Percentiles rank a stretch among this genome's conserved stretches.
Evolutionary conservation across 2,113 vertebrate species (phyloP).

Genomic region (Calonectris borealis): DNA sequence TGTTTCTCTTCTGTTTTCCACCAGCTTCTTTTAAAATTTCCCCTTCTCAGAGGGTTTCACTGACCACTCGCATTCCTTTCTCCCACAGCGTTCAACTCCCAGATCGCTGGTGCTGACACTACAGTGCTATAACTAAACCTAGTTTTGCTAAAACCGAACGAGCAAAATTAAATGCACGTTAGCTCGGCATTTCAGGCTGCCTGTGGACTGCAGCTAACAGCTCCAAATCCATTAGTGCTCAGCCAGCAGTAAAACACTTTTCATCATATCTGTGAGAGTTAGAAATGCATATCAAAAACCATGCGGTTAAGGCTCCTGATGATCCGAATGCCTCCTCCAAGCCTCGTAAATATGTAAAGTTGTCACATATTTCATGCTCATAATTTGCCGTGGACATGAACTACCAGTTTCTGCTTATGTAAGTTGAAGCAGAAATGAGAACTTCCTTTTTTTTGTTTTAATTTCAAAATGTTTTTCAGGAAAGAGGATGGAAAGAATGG

Average conservation of each 20-base stretch:
- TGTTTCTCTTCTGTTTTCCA: background rate
- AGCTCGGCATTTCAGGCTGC: background rate
- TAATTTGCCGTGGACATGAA: background rate
- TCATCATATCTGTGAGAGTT: background rate
- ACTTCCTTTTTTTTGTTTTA: background rate
- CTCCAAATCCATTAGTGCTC: slow-evolving; percentile 23
- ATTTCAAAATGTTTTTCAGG: background rate
- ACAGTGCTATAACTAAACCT: background rate
- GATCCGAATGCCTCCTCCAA: background rate
- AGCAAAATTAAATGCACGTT: background rate
- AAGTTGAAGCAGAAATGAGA: background rate
- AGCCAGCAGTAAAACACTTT: slow-evolving; percentile 34
- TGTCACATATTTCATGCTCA: background rate
- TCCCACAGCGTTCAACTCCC: background rate
- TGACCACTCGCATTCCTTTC: background rate
- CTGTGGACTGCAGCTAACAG: background rate
- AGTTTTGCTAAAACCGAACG: background rate
- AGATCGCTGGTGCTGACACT: background rate
- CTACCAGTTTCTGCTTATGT: background rate
- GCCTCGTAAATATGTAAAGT: background rate
- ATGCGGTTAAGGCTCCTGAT: background rate
- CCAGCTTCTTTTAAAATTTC: background rate
- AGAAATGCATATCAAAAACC: background rate
- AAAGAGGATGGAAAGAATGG: background rate
- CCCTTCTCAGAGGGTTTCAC: background rate